These are phyloP conservation scores for Chitala chitala DNA, from an alignment of 2,113 vertebrate species.

Conservation along the genomic window DNA sequence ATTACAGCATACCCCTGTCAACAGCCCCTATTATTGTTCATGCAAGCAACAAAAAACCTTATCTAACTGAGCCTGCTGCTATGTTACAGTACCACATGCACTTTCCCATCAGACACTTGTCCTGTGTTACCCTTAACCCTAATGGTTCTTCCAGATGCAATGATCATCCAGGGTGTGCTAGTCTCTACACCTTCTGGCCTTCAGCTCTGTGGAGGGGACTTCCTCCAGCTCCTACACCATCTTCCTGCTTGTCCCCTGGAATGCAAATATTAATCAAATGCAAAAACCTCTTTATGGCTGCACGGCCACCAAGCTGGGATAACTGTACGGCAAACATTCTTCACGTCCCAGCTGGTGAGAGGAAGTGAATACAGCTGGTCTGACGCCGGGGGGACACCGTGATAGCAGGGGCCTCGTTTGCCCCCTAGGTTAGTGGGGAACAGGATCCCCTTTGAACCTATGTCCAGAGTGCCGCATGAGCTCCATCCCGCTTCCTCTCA, in stretches of 20 bases:
- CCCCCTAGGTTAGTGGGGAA: constrained; percentile 10
- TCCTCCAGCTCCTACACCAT: constrained; percentile 40
- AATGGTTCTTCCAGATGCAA: constrained; percentile 1
- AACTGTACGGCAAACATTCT: constrained; percentile 2
- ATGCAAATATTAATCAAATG: constrained; percentile 67
- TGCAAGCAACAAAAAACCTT: no score
- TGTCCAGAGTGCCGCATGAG: constrained; percentile 3
- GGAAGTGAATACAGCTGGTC: constrained; percentile 6
- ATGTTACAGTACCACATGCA: no score
- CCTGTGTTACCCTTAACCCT: neutral
- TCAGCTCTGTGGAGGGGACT: constrained; percentile 49
- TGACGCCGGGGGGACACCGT: neutral
- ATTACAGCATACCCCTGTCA: no score
- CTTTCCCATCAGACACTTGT: neutral
- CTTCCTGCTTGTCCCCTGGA: constrained; percentile 44
- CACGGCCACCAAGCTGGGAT: constrained; percentile 25
- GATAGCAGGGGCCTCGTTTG: neutral
- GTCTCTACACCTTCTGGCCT: constrained; percentile 50
- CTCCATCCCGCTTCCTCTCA: neutral
- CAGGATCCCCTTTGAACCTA: neutral
- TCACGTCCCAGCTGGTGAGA: neutral
- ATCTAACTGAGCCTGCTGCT: no score
- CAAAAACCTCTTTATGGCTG: constrained; percentile 50
- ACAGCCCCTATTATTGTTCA: no score
- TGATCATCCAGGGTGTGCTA: constrained; percentile 10